Percentiles rank a stretch among this genome's conserved stretches.
These are phyloP conservation scores for Coleophora deauratella DNA, from an alignment of 2,888 invertebrate genomes.

Conservation along the genomic window DNA sequence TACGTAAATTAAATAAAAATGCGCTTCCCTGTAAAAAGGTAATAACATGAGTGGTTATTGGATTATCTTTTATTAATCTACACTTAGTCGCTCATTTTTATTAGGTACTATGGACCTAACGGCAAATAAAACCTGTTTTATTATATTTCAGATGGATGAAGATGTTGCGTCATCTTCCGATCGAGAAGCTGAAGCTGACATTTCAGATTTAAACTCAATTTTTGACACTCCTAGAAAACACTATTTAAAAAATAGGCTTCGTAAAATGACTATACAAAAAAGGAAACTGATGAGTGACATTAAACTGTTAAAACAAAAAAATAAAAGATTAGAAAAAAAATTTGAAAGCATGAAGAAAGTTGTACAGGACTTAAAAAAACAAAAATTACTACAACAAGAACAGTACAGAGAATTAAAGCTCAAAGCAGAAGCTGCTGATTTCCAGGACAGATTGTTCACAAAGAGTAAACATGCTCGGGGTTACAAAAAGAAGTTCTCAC, in stretches of 20 bases:
- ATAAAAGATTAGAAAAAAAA: slow-evolving; percentile 5
- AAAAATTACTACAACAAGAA: slow-evolving; percentile 6
- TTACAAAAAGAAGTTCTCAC: not conserved
- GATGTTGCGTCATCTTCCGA: slow-evolving; percentile 9
- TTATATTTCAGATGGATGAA: slow-evolving; percentile 27
- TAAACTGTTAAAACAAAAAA: not conserved
- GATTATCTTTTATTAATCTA: too few species aligned
- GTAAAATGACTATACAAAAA: too few species aligned
- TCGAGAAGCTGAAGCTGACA: too few species aligned
- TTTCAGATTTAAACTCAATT: not conserved
- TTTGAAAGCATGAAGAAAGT: slow-evolving; percentile 6
- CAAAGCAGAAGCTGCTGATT: slow-evolving; percentile 2
- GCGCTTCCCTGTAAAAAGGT: slow-evolving; percentile 2
- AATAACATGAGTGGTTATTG: too few species aligned
- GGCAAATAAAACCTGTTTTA: too few species aligned
- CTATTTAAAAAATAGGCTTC: not conserved
- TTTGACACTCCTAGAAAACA: slow-evolving; percentile 2
- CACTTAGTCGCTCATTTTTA: too few species aligned
- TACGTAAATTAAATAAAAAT: slow-evolving; percentile 3
- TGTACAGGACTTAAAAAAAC: slow-evolving; percentile 5
- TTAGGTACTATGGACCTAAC: too few species aligned
- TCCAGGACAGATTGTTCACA: not conserved
- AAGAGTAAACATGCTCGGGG: too few species aligned
- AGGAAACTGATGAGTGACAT: not conserved
- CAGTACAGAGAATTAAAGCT: not conserved